Evolutionary conservation across 2,888 invertebrate genomes (phyloP).

Genomic region (Girardia tigrina): DNA sequence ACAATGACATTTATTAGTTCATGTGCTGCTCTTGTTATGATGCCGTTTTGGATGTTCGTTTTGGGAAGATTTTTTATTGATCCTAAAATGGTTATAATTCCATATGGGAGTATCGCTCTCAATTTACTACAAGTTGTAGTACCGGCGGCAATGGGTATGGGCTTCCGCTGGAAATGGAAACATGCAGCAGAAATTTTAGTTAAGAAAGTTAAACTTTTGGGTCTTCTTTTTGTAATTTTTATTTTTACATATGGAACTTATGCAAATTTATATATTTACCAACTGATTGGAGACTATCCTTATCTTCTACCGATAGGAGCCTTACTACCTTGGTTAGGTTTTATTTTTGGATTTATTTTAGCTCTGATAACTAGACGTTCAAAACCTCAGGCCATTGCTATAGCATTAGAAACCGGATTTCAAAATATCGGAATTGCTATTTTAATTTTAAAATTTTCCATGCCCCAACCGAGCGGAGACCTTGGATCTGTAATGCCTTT

Average conservation of each 20-base stretch:
- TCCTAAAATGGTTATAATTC: conserved; percentile 40
- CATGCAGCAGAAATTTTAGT: conserved; percentile 40
- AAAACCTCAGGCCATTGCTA: conserved; percentile 37
- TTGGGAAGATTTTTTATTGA: conserved; percentile 44
- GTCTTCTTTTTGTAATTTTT: conserved; percentile 45
- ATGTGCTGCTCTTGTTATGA: conserved; percentile 43
- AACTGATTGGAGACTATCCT: conserved; percentile 42
- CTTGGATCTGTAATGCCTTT: conserved; percentile 33
- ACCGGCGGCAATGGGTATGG: conserved; percentile 47
- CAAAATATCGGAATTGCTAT: conserved; percentile 45
- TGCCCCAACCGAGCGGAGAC: conserved; percentile 34
- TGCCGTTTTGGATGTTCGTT: conserved; percentile 50
- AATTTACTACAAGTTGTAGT: conserved; percentile 44
- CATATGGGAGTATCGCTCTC: conserved; percentile 43
- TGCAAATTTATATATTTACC: conserved; percentile 47
- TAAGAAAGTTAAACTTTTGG: conserved; percentile 42
- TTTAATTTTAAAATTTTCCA: conserved; percentile 40
- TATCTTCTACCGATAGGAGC: conserved; percentile 38
- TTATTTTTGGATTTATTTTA: conserved; percentile 46
- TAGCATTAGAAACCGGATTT: conserved; percentile 49
- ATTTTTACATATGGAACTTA: conserved; percentile 43
- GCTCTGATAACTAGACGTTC: conserved; percentile 26
- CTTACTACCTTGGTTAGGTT: conserved; percentile 48
- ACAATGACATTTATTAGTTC: conserved; percentile 38
- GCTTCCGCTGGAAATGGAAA: conserved; percentile 41